These are phyloP conservation scores for Ctenoplectra terminalis DNA, from an alignment of 1,140 invertebrate genomes.

Conservation along the genomic window DNA sequence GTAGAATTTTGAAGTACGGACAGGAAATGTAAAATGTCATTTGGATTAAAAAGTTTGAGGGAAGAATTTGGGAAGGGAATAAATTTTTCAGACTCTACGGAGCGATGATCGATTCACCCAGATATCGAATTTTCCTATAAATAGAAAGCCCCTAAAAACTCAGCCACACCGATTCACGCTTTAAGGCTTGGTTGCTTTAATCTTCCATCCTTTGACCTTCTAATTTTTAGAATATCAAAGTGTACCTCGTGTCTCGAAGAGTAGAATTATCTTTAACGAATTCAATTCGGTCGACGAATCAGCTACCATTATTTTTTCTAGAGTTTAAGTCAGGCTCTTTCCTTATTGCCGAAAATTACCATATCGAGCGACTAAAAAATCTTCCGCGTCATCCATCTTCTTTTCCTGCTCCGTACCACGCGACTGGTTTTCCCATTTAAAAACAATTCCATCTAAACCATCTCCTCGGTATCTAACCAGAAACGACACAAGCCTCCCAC, in stretches of 20 bases:
- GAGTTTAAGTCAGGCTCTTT: too few relatives aligned
- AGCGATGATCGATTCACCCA: neutral
- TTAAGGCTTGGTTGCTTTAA: neutral
- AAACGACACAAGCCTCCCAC: neutral
- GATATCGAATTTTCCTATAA: constrained; percentile 40
- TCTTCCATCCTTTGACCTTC: neutral
- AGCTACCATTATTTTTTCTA: neutral
- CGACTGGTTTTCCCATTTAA: too few relatives aligned
- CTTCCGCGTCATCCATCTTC: neutral
- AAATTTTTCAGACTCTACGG: neutral
- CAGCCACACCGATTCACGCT: neutral
- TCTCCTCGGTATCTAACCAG: neutral
- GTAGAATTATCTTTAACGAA: neutral
- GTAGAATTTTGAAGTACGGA: neutral
- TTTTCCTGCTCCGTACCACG: neutral
- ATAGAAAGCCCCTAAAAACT: constrained; percentile 26
- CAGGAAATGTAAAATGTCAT: neutral
- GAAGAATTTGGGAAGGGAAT: neutral
- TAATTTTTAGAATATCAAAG: too few relatives aligned
- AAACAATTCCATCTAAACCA: neutral
- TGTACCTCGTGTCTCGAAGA: neutral
- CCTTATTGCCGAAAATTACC: neutral
- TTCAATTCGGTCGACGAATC: neutral
- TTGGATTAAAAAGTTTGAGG: neutral
- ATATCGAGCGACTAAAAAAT: too few relatives aligned